A percentile compares a stretch with the other conserved stretches of the same genome.
These are phyloP conservation scores for Salpingus planirostris DNA, from an alignment of 2,888 invertebrate genomes.

Conservation along the genomic window DNA sequence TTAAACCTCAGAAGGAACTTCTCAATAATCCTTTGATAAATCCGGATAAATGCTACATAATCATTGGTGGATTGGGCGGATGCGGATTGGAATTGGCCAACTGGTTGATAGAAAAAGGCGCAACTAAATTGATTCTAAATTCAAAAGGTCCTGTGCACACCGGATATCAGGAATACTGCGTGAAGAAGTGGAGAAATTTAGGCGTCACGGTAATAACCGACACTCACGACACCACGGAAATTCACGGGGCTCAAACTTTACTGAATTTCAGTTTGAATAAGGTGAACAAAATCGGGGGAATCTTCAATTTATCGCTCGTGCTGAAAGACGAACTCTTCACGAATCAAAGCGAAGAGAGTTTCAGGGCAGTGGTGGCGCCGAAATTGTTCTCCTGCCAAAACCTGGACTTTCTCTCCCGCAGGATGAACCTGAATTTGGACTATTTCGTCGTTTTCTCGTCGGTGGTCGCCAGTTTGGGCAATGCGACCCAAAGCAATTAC, in stretches of 20 bases:
- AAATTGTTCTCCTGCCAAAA: conserved; percentile 8
- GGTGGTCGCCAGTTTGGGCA: conserved; percentile 6
- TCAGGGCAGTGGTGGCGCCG: conserved; percentile 18
- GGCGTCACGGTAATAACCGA: conserved; percentile 39
- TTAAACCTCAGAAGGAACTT: no score
- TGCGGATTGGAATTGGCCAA: conserved; percentile 55
- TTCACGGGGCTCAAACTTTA: conserved; percentile 38
- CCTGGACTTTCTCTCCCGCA: conserved; percentile 6
- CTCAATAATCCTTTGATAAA: no score
- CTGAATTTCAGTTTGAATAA: conserved; percentile 37
- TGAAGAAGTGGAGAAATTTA: conserved; percentile 27
- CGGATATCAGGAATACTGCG: conserved; percentile 51
- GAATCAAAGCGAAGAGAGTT: conserved; percentile 44
- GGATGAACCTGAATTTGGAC: conserved; percentile 4
- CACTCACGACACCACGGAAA: conserved; percentile 36
- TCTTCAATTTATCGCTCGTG: conserved; percentile 56
- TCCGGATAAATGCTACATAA: conserved; percentile 57
- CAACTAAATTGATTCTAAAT: conserved; percentile 48
- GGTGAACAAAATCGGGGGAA: conserved; percentile 48
- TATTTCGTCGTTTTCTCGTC: conserved; percentile 9
- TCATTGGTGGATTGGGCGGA: conserved; percentile 63
- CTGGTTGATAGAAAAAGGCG: conserved; percentile 53
- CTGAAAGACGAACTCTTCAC: conserved; percentile 46
- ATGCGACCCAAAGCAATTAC: conserved; percentile 7
- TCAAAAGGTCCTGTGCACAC: conserved; percentile 49